Evolutionary conservation across 2,797 vertebrate genomes (phyloP), one percentile per base, ranked within the genome.

Genomic region (Clarias platycephalus): DNA sequence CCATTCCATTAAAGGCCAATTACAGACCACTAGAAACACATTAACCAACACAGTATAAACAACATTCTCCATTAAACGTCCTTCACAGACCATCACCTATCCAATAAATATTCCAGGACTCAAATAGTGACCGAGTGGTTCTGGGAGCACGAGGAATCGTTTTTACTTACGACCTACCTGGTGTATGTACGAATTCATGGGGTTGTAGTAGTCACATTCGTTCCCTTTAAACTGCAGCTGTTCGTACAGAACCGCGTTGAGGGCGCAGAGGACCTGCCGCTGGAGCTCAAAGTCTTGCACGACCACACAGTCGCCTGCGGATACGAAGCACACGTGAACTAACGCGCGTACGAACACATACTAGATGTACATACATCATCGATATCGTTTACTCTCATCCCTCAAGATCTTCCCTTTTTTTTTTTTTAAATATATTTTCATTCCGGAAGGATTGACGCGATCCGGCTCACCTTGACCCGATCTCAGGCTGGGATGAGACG

Each of bases 181-280:
- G 91, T 98, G 97, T 89, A 99, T 97, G 91, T 99, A 99, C 0
- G 98, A 97, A 91, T 99, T 99, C 76, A 98, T 94, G 22, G 97
- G 97, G 81, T 99, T 99, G 88, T 99, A 99, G 90, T 98, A 99
- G 92, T 99, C 97, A 75, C 96, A 93, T 75, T 98, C 97, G 0
- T 99, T 99, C 80, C 98, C 98, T 92, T 97, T 97, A 93, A 96
- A 99, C 57, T 98, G 97, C 70, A 99, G 94, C 84, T 99, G 98
- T 89, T 98, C 97, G 0, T 97, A 99, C 0, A 99, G 91, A 87
- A 99, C 96, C 0, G 94, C 93, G 90, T 99, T 99, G 83, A 99
- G 94, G 60, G 96, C 97, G 26, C 94, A 96, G 7, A 99, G 92
- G 57, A 96, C 95, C 91, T 99, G 98, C 83, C 96, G 95, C 94